Evolutionary conservation across 2,113 vertebrate genomes (phyloP).

Genomic region (Ovis canadensis): DNA sequence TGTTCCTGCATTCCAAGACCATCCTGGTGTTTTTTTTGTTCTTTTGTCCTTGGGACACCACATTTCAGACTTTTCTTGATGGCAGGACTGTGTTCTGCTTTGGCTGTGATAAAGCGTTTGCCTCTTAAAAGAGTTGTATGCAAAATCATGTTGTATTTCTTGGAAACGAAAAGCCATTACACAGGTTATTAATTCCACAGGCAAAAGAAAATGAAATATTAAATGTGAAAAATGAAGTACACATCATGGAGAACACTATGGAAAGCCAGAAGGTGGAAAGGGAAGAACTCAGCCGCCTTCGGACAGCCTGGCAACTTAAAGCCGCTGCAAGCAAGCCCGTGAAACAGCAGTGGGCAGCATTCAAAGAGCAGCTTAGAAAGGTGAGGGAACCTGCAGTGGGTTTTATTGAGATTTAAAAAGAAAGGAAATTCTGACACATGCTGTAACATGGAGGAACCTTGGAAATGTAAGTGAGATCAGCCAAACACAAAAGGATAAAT

Average conservation of each 20-base stretch:
- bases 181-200: slow-evolving; percentile 76
- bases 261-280: slow-evolving; percentile 78
- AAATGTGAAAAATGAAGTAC: slow-evolving; percentile 75
- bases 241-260: slow-evolving; percentile 75
- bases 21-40: background rate
- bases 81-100: background rate
- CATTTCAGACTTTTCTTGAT: background rate
- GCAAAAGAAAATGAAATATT: slow-evolving; percentile 77
- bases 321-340: slow-evolving; percentile 77
- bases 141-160: background rate
- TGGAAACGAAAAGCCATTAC: background rate
- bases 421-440: background rate
- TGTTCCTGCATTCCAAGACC: background rate
- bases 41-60: background rate
- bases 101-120: background rate
- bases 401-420: background rate
- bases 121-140: background rate
- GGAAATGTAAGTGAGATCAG: background rate
- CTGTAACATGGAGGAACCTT: background rate
- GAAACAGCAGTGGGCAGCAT: slow-evolving; percentile 81
- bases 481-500: background rate
- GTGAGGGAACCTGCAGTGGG: slow-evolving; percentile 68
- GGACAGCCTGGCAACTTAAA: slow-evolving; percentile 81
- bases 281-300: slow-evolving; percentile 79
- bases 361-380: slow-evolving; percentile 85